Conservation (phyloP, 2,888 invertebrate genomes). For the Agrenia bidenticulata region DNA sequence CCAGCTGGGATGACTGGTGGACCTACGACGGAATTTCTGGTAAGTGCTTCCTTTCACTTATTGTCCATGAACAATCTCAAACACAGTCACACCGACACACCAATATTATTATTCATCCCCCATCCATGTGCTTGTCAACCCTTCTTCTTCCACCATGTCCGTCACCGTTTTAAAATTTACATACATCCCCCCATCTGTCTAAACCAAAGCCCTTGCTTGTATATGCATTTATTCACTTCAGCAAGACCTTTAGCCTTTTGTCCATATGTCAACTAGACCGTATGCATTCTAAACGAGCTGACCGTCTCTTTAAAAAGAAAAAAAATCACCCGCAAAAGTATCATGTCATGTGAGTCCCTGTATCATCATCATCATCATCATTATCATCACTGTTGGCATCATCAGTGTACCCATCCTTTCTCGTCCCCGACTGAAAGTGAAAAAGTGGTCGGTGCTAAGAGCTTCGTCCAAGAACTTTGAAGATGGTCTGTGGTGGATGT, state of each 20-base stretch:
- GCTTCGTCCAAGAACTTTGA: not conserved
- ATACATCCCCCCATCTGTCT: conserved; percentile 10
- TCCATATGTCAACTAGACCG: no score
- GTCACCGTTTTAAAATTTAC: not conserved
- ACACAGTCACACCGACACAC: conserved; percentile 10
- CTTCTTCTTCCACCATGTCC: conserved; percentile 1
- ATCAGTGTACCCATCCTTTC: conserved; percentile 12
- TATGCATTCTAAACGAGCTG: no score
- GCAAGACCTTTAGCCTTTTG: no score
- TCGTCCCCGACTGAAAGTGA: conserved; percentile 17
- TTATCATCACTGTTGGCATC: conserved; percentile 9
- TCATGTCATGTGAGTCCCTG: no score
- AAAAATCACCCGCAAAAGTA: no score
- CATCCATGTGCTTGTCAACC: conserved; percentile 20
- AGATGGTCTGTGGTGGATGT: not conserved
- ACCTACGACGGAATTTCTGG: conserved; percentile 53
- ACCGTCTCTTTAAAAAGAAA: no score
- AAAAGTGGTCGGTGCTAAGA: conserved; percentile 13
- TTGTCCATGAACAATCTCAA: not conserved
- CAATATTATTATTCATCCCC: conserved; percentile 7
- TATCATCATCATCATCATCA: not conserved
- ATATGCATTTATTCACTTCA: no score
- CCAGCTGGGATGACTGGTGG: conserved; percentile 53
- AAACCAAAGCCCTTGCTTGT: not conserved
- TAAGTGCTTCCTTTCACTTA: conserved; percentile 34